Conservation (phyloP, 2,113 vertebrate species). For the Hippopotamus amphibius region DNA sequence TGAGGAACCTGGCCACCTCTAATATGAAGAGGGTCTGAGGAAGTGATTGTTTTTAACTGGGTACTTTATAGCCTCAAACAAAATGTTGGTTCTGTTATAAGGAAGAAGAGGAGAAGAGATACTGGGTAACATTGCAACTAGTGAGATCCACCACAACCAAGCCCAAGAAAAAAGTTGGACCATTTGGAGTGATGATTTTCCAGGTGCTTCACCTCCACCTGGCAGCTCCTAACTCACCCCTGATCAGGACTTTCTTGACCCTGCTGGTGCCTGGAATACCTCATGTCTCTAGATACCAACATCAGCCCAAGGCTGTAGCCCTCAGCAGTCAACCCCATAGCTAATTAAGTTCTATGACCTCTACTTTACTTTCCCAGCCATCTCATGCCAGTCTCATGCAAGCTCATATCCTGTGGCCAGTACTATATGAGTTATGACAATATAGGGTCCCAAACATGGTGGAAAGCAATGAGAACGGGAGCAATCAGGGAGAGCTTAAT, state of each 20-base stretch:
- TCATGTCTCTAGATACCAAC: background rate
- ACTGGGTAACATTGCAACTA: background rate
- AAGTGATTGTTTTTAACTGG: background rate
- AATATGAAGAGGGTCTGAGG: background rate
- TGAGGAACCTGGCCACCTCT: background rate
- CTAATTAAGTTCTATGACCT: background rate
- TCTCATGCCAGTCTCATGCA: background rate
- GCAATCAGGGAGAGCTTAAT: background rate
- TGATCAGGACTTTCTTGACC: background rate
- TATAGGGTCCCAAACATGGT: background rate
- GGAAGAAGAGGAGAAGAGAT: background rate
- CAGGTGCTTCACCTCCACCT: background rate
- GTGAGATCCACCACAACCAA: background rate
- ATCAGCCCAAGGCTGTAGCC: background rate
- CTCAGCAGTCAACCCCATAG: background rate
- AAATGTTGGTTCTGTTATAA: background rate
- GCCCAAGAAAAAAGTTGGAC: background rate
- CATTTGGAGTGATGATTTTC: background rate
- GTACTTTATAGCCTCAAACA: background rate
- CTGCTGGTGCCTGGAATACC: background rate
- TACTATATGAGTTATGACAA: background rate
- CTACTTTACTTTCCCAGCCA: background rate
- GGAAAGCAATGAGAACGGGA: background rate
- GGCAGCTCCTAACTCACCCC: no score
- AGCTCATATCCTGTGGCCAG: background rate